Evolutionary conservation across 2,888 invertebrate species (phyloP).

Genomic region (Hydroisotoma schaefferi): DNA sequence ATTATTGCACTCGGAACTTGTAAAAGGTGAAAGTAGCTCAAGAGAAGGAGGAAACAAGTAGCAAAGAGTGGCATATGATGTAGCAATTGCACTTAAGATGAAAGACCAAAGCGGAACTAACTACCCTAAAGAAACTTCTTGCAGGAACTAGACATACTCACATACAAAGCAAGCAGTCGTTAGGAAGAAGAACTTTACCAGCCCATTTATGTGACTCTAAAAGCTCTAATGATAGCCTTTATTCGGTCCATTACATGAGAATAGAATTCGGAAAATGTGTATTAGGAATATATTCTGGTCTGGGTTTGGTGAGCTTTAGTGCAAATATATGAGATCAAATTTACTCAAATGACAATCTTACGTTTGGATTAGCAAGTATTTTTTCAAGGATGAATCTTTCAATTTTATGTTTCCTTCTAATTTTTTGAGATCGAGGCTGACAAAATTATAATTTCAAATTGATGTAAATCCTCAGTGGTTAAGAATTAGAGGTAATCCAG

Average conservation of each 20-base stretch:
- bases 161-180: too few species aligned
- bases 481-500: too few species aligned
- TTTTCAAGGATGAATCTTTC: too few species aligned
- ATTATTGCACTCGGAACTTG: background rate
- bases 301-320: too few species aligned
- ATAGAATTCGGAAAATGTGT: conserved; percentile 4
- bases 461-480: too few species aligned
- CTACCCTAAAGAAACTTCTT: background rate
- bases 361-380: too few species aligned
- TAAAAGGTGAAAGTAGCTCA: background rate
- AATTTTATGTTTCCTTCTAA: too few species aligned
- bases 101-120: background rate
- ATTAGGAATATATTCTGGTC: background rate
- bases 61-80: background rate
- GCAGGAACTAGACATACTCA: background rate
- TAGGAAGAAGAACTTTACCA: conserved; percentile 3
- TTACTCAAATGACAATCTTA: too few species aligned
- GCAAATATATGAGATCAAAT: too few species aligned
- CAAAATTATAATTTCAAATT: too few species aligned
- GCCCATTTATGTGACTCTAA: conserved; percentile 10
- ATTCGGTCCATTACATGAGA: conserved; percentile 3
- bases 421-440: too few species aligned
- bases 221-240: conserved; percentile 6
- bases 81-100: background rate
- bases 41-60: background rate